These are phyloP conservation scores for Poecile atricapillus DNA, from an alignment of 2,113 vertebrate species.

Conservation along the genomic window DNA sequence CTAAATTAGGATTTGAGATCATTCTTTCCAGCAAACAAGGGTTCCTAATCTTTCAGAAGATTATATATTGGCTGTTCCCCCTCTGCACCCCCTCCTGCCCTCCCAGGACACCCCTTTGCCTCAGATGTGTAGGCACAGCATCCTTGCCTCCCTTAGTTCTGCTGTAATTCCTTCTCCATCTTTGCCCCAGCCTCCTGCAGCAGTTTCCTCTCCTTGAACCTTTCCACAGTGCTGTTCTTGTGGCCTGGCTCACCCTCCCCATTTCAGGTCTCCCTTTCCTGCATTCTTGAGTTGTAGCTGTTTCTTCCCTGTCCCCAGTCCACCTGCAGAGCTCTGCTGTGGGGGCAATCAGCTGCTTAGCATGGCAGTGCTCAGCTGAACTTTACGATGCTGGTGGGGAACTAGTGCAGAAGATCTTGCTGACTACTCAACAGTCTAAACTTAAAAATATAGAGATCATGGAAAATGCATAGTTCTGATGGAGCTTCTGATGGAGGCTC, in stretches of 20 bases:
- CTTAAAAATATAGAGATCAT: neutral
- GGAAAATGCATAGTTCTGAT: neutral
- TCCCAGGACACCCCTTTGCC: neutral
- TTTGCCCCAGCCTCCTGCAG: neutral
- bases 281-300: neutral
- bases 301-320: neutral
- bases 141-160: neutral
- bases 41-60: constrained; percentile 14
- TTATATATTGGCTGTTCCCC: neutral
- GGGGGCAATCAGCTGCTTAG: neutral
- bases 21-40: constrained; percentile 26
- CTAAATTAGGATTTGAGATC: neutral
- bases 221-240: neutral
- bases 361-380: neutral
- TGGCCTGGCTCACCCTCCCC: neutral
- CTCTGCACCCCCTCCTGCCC: neutral
- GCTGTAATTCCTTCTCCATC: neutral
- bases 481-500: neutral
- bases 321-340: neutral
- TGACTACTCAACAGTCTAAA: neutral
- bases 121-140: neutral
- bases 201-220: neutral
- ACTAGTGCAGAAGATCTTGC: neutral
- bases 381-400: neutral
- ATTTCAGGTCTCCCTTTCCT: neutral